These are phyloP conservation scores for Apoda limacodes DNA, from an alignment of 2,888 invertebrate species.

Conservation along the genomic window DNA sequence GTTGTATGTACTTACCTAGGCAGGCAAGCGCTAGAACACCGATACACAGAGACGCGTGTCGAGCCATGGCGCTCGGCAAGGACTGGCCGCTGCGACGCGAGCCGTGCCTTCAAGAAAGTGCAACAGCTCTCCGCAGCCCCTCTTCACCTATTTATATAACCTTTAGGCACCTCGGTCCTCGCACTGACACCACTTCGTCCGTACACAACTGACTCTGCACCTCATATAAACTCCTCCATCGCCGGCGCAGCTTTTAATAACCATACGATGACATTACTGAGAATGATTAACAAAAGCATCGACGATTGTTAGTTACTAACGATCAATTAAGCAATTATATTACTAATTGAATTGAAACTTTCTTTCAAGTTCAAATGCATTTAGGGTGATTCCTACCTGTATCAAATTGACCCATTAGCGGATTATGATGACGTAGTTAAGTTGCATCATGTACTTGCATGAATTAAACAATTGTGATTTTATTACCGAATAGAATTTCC, in stretches of 20 bases:
- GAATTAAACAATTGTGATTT: too few relatives aligned
- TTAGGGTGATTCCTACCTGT: too few relatives aligned
- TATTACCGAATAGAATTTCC: too few relatives aligned
- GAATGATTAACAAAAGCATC: constrained; percentile 30
- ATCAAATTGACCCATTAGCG: too few relatives aligned
- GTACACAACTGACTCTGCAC: constrained; percentile 37
- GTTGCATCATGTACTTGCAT: too few relatives aligned
- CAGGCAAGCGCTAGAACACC: constrained; percentile 57
- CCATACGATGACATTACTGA: constrained; percentile 30
- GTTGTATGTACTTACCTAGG: constrained; percentile 56
- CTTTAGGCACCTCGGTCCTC: constrained; percentile 35
- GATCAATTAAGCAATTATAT: too few relatives aligned
- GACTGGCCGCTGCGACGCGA: constrained; percentile 54
- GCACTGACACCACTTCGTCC: constrained; percentile 41
- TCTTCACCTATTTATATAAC: constrained; percentile 69
- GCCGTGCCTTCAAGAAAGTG: constrained; percentile 52
- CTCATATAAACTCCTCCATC: constrained; percentile 36
- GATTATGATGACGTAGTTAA: too few relatives aligned
- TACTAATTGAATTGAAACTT: too few relatives aligned
- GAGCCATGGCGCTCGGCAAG: constrained; percentile 67
- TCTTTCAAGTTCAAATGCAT: too few relatives aligned
- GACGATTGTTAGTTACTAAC: too few relatives aligned
- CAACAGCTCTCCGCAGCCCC: constrained; percentile 63
- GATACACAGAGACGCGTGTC: constrained; percentile 63
- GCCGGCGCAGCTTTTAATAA: constrained; percentile 50